Conservation (phyloP, 2,888 invertebrate species). For the Acanthopleura granulata region DNA sequence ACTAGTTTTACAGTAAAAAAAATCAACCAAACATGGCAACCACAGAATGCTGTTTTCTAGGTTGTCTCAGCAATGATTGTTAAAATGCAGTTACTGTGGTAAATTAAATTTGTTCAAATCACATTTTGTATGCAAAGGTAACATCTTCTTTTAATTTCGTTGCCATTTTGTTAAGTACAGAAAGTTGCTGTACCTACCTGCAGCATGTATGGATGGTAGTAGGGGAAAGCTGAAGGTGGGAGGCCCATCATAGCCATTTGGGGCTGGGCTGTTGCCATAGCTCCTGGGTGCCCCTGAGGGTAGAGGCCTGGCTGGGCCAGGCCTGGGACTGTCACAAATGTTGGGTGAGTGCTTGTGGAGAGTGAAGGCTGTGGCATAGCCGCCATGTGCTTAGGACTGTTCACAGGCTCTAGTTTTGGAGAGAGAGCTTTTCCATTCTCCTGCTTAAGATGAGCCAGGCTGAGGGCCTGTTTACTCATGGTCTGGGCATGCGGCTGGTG, state of each 20-base stretch:
- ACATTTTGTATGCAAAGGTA: no score
- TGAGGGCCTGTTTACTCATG: neutral
- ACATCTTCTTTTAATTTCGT: no score
- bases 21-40: no score
- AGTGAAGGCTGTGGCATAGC: neutral
- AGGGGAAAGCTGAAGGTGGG: neutral
- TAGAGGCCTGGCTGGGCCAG: neutral
- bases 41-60: no score
- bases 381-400: neutral
- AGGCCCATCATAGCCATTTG: conserved; percentile 13
- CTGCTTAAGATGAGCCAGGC: conserved; percentile 2
- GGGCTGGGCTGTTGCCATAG: neutral
- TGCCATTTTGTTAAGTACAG: no score
- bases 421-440: neutral
- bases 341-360: conserved; percentile 12
- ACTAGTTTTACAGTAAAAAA: no score
- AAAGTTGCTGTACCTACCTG: neutral
- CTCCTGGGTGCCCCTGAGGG: neutral
- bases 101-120: no score
- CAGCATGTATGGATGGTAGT: conserved; percentile 7
- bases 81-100: no score
- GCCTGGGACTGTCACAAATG: conserved; percentile 4
- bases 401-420: neutral
- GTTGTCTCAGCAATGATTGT: no score
- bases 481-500: neutral